Base-by-base conservation (phyloP, 2,888 invertebrate genomes). In the Saturnia japonica region DNA sequence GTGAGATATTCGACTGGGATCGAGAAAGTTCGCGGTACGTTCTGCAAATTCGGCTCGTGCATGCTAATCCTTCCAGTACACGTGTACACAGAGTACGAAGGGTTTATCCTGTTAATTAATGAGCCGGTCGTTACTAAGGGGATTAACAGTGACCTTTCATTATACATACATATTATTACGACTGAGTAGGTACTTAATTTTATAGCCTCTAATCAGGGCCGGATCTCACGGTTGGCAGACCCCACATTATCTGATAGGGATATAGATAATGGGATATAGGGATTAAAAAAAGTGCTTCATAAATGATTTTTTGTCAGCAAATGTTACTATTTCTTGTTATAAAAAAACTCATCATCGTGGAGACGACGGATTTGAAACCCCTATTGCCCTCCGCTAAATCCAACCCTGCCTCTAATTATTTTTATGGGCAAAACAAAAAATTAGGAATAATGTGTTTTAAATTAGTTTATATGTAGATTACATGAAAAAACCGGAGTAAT, bases 41-140 rank as follows among this genome's bases (percentile, higher is more conserved):
- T 97, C 90, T 99, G 99, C 57, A 99, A 89, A 91, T 98, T 99
- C 0, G 99, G 99, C 84, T 98, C 98, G 73, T 96, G 95, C 97
- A 99, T 98, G 72, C 97, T 96, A 75, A 99, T 96, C 73, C 99
- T 95, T 0, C 99, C 97, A 0, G 97, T 97, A 71, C 96, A 94
- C 3, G 96, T 97, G 79, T 95, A 95, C 69, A 95, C 96, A 71
- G 96, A 94, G 84, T 96, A 96, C 71, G 94, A 93, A 0, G 97
- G 96, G 80, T 95, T 94, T 80, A 97, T 95, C 80, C 97, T 95
- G 82, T 25, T 79, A 85, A 84, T 66, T 0, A 12, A 57, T 14
- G 57, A 57, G 25, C 12, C 12, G 9, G 25, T 57, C 1, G 57
- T 57, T 57, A 57, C 12, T 22, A 25, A 57, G 9, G 9, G 25